Percentiles rank a stretch among this genome's conserved stretches.
These are phyloP conservation scores for Zygogramma bicolorata DNA, from an alignment of 2,888 invertebrate genomes.

Conservation along the genomic window DNA sequence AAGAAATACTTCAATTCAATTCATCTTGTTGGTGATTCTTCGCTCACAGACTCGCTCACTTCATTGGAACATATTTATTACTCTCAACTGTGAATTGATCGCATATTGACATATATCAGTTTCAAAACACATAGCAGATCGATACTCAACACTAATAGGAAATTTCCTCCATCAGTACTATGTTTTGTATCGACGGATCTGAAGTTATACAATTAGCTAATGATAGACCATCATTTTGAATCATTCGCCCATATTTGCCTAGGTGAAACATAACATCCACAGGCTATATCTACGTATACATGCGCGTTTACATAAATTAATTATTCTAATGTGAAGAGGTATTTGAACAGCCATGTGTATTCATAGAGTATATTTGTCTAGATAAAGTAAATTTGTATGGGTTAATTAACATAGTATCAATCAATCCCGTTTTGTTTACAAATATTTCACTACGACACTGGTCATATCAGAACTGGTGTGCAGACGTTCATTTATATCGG, in stretches of 20 bases:
- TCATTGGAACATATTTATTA: no score
- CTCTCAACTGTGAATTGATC: no score
- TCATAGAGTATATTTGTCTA: slow-evolving; percentile 31
- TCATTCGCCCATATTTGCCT: slow-evolving; percentile 1
- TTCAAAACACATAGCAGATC: no score
- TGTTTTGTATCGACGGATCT: no score
- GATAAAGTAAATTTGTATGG: slow-evolving; percentile 29
- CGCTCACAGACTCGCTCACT: no score
- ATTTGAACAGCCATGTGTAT: slow-evolving; percentile 30
- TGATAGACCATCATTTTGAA: slow-evolving; percentile 2
- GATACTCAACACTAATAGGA: no score
- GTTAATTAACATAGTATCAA: slow-evolving; percentile 28
- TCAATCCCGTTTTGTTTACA: slow-evolving; percentile 3
- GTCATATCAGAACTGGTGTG: no score
- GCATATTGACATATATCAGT: no score
- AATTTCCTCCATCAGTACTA: no score
- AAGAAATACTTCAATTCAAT: no score
- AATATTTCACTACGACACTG: neutral
- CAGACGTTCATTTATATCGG: no score
- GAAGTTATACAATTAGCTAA: slow-evolving; percentile 8
- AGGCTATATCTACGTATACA: slow-evolving; percentile 21
- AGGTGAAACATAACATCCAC: slow-evolving; percentile 2
- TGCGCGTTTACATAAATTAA: slow-evolving; percentile 30
- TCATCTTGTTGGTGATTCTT: no score
- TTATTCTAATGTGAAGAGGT: slow-evolving; percentile 19